A percentile compares a stretch with the other conserved stretches of the same genome.
These are phyloP conservation scores for Eupeodes luniger DNA, from an alignment of 2,888 invertebrate species.

Conservation along the genomic window DNA sequence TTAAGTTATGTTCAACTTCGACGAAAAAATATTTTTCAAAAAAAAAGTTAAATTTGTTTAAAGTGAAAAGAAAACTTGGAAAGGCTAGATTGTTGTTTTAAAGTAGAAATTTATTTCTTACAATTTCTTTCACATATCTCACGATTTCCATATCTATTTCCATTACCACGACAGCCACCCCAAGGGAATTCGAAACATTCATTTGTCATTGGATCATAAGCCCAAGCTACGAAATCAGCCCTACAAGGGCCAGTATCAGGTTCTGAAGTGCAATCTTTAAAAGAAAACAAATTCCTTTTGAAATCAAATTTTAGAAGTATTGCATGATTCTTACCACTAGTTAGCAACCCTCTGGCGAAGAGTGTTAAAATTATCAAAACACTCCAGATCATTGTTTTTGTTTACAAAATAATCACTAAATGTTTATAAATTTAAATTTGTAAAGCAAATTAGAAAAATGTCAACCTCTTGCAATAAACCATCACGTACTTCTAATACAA, in stretches of 20 bases:
- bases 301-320: no score
- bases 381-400: neutral
- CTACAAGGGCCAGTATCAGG: conserved; percentile 23
- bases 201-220: conserved; percentile 79
- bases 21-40: no score
- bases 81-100: no score
- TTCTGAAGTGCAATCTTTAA: conserved; percentile 17
- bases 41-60: neutral
- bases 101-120: neutral
- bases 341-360: neutral
- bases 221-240: conserved; percentile 22
- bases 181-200: conserved; percentile 80
- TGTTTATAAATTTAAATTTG: no score
- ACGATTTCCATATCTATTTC: conserved; percentile 80
- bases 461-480: neutral
- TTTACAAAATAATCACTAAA: no score
- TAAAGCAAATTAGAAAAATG: neutral
- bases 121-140: conserved; percentile 75
- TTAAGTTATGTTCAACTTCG: no score
- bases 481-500: neutral
- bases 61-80: no score
- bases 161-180: conserved; percentile 81
- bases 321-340: neutral
- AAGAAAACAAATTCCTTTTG: no score
- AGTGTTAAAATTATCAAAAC: neutral